These are phyloP conservation scores for Parnassius mnemosyne DNA, from an alignment of 2,888 invertebrate species.

Conservation along the genomic window DNA sequence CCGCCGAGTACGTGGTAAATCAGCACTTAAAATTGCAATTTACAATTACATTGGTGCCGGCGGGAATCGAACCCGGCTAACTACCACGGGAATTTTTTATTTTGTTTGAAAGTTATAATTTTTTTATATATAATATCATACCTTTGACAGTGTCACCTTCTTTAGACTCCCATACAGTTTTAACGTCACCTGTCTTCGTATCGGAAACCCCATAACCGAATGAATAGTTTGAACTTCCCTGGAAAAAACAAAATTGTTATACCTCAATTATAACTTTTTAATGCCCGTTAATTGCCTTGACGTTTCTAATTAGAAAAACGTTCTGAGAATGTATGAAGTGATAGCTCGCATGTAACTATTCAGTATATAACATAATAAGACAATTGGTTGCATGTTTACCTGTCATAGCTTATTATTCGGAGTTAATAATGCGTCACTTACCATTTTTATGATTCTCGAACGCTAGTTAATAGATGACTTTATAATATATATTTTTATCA, in stretches of 20 bases:
- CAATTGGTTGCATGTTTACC: slow-evolving; percentile 62
- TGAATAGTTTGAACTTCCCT: slow-evolving; percentile 80
- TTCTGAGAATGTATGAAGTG: slow-evolving; percentile 57
- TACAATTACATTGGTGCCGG: no score
- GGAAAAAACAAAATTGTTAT: slow-evolving; percentile 41
- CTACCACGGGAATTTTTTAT: no score
- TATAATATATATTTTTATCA: no score
- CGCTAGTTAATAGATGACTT: slow-evolving; percentile 19
- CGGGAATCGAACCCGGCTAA: no score
- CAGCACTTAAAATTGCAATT: no score
- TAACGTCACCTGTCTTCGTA: slow-evolving; percentile 80
- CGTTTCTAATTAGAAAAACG: slow-evolving; percentile 37
- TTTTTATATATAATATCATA: slow-evolving; percentile 29
- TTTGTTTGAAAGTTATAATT: neutral
- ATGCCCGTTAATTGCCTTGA: slow-evolving; percentile 44
- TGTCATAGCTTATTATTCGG: slow-evolving; percentile 65
- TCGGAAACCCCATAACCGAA: slow-evolving; percentile 83
- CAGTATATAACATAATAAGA: slow-evolving; percentile 63
- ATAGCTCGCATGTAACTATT: slow-evolving; percentile 66
- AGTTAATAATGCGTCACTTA: slow-evolving; percentile 62
- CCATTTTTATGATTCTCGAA: slow-evolving; percentile 64
- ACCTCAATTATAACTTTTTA: slow-evolving; percentile 41
- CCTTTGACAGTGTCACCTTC: slow-evolving; percentile 82
- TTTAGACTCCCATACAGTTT: slow-evolving; percentile 82
- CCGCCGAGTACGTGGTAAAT: no score